Percentiles rank a stretch among this genome's conserved stretches.
Conservation (phyloP, 2,888 invertebrate species). For the Agapetus fuscipes region DNA sequence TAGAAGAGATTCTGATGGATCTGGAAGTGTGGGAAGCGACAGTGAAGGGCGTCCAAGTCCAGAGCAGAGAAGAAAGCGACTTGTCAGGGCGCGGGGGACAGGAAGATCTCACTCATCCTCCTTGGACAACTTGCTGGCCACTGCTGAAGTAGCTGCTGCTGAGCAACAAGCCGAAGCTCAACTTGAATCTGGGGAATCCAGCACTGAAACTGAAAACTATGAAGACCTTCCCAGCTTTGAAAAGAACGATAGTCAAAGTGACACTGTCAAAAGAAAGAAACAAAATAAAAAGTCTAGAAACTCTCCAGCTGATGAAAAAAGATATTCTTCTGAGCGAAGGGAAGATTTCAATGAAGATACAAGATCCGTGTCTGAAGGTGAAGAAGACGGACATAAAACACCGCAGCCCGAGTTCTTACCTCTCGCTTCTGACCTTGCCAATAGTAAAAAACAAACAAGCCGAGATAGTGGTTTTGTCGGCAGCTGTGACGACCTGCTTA, state of each 20-base stretch:
- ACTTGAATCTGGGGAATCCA: conserved; percentile 49
- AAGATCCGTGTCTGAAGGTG: conserved; percentile 52
- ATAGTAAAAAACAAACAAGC: conserved; percentile 70
- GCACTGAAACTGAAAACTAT: conserved; percentile 67
- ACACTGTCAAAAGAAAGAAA: conserved; percentile 77
- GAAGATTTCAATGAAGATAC: conserved; percentile 51
- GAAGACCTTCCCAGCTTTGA: conserved; percentile 58
- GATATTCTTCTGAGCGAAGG: conserved; percentile 53
- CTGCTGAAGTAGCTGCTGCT: conserved; percentile 40
- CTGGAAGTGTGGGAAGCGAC: conserved; percentile 82
- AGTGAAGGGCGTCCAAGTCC: conserved; percentile 84
- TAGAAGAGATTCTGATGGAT: conserved; percentile 70
- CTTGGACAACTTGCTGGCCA: conserved; percentile 64
- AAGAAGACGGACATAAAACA: conserved; percentile 54
- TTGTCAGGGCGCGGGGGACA: conserved; percentile 74
- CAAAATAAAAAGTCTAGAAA: conserved; percentile 58
- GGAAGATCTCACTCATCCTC: conserved; percentile 76
- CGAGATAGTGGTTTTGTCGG: conserved; percentile 84
- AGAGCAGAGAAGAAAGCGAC: conserved; percentile 70
- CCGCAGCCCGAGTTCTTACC: conserved; percentile 57
- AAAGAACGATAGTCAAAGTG: conserved; percentile 65
- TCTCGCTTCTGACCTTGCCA: conserved; percentile 47
- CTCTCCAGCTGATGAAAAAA: conserved; percentile 52
- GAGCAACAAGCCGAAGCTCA: conserved; percentile 34
- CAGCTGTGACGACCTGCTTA: conserved; percentile 75